A percentile compares a stretch with the other conserved stretches of the same genome.
phyloP scores from a whole-genome alignment of 2,888 invertebrate species.

The Dryobota labecula region DNA sequence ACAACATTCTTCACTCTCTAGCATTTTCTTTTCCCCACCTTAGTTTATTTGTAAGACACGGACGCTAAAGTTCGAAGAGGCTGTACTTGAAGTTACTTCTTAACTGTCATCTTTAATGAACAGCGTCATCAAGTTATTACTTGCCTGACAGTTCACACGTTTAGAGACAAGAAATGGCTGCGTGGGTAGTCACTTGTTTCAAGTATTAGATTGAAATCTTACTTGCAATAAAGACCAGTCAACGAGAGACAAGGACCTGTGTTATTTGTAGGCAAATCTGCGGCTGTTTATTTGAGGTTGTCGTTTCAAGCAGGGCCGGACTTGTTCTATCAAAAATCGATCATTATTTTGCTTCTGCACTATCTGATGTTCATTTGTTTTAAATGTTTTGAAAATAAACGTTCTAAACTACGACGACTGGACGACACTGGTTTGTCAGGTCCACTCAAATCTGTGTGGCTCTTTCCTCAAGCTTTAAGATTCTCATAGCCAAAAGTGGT shows the following conservation, averaged over 20 bases:
- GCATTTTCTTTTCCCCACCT: too few relatives aligned
- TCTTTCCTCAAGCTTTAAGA: neutral
- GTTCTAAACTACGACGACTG: neutral
- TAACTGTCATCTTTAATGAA: slow-evolving; percentile 64
- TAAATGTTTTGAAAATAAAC: neutral
- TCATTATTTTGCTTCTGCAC: slow-evolving; percentile 15
- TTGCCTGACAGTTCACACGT: slow-evolving; percentile 64
- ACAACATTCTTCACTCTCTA: too few relatives aligned
- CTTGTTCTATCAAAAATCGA: slow-evolving; percentile 33
- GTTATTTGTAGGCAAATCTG: slow-evolving; percentile 60
- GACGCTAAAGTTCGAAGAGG: slow-evolving; percentile 40
- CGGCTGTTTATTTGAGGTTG: slow-evolving; percentile 46
- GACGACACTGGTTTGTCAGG: neutral
- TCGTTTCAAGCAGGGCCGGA: slow-evolving; percentile 3
- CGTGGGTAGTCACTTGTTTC: slow-evolving; percentile 62
- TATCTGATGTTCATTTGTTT: neutral
- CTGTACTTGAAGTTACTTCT: slow-evolving; percentile 50
- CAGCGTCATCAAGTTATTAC: slow-evolving; percentile 54
- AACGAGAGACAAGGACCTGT: slow-evolving; percentile 35
- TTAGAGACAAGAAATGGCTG: slow-evolving; percentile 55
- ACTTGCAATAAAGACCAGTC: slow-evolving; percentile 59
- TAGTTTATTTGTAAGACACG: slow-evolving; percentile 31
- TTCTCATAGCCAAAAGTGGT: too few relatives aligned
- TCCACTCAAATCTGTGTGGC: neutral
- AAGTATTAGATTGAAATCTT: slow-evolving; percentile 61